Base-by-base conservation (phyloP, 2,797 vertebrate species). In the Alca torda region DNA sequence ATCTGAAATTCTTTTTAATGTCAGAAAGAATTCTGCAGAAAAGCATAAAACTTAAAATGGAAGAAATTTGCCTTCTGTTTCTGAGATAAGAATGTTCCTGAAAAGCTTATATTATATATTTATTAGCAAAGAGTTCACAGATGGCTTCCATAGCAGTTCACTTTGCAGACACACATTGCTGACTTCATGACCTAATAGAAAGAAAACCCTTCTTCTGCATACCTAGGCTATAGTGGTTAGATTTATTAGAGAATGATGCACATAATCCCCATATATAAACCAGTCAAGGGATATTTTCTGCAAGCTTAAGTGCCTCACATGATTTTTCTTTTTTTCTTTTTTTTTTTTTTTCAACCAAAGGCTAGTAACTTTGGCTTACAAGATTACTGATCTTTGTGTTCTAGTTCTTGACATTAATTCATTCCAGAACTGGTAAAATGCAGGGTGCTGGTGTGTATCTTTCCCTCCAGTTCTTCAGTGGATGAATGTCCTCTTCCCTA, bases 201-300 rank as follows among this genome's bases (percentile, higher is more conserved):
- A 93, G 90, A 93, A 97, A 96, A 70, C 51, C 70, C 51, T 83
- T 92, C 93, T 96, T 95, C 91, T 95, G 76, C 92, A 90, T 92
- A 81, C 26, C n/a, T 89, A 88, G 75, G 61, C 63, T 91, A 46
- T 82, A 75, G 46, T 37, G 46, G 12, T 64, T 96, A 96, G 93
- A 96, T 97, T 96, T 98, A 96, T 94, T 97, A 93, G 41, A 89
- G 70, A 92, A 91, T 54, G 54, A 95, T 92, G 50, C 24, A 75
- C 69, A 26, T 88, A 95, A 89, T 96, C 59, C 64, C 46, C 85
- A 84, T 95, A 95, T 84, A 97, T 95, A 97, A 97, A 72, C n/a
- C 63, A 92, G 63, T 88, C 88, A 93, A 89, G 73, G n/a, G 63
- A 75, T 95, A 84, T 87, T 94, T 94, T 95, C 76, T 95, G 48